phyloP scores from a whole-genome alignment of 2,888 invertebrate species.

The Caenorhabditis sp. region DNA sequence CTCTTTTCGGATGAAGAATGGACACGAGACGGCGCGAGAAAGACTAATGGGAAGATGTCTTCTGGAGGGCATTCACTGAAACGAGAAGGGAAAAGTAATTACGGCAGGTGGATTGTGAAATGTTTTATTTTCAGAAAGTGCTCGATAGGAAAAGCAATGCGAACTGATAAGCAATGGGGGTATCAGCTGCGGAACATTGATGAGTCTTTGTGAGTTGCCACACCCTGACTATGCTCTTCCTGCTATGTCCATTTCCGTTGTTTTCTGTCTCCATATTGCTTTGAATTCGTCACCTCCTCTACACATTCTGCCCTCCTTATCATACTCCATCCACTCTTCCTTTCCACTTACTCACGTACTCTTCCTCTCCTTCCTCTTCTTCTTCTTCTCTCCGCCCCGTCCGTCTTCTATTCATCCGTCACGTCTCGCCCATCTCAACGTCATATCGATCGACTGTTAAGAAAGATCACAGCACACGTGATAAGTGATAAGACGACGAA shows the following conservation, averaged over 20 bases:
- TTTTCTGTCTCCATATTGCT: neutral
- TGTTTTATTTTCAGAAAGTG: too few species aligned
- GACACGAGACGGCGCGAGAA: neutral
- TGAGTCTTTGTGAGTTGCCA: too few species aligned
- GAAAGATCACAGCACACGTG: slow-evolving; percentile 10
- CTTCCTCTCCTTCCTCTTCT: neutral
- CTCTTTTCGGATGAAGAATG: neutral
- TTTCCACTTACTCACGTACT: slow-evolving; percentile 6
- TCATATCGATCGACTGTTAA: slow-evolving; percentile 5
- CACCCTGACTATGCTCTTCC: too few species aligned
- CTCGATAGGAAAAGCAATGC: too few species aligned
- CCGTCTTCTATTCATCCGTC: neutral
- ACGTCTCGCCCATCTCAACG: neutral
- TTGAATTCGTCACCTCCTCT: neutral
- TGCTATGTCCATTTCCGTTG: too few species aligned
- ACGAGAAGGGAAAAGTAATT: too few species aligned
- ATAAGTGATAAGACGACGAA: neutral
- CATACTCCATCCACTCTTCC: neutral
- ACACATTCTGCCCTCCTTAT: neutral
- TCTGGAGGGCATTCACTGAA: too few species aligned
- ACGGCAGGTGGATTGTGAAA: too few species aligned
- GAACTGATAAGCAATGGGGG: too few species aligned
- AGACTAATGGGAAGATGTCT: too few species aligned
- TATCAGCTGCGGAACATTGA: too few species aligned
- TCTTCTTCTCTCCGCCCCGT: too few species aligned